Base-by-base conservation (phyloP, 2,113 vertebrate species). In the Motacilla alba region DNA sequence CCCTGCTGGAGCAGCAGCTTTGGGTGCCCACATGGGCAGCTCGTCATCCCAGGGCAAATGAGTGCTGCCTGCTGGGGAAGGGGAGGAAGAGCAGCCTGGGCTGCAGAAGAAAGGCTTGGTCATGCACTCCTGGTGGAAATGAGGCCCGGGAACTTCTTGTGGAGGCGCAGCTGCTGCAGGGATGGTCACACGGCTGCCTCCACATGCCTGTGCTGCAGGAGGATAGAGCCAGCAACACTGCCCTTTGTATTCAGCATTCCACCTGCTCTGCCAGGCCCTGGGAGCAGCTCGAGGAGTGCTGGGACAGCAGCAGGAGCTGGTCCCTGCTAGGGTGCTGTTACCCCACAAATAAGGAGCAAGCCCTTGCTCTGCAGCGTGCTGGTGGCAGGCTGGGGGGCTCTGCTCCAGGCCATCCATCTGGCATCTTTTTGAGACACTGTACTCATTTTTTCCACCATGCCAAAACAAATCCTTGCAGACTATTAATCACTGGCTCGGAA, bases 401-500 rank as follows among this genome's bases (percentile, higher is more conserved):
- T 37, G 67, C 78, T 91, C 83, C 8, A 12, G 53, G 21, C 67
- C 37, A 33, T 73, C 95, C 94, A 94, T 97, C 93, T 97, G 94
- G 85, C 58, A 87, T 63, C 79, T 95, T 64, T 80, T 77, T 83
- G 93, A 95, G 67, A 87, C 68, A 17, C 78, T 6, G 6, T 11
- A 33, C 63, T 97, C 23, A 7, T 21, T 74, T 90, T 96, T 94
- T 84, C 10, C 7, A 16, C 63, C 53, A 59, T 64, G 78, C 89
- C 81, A 97, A 94, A 91, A 83, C 56, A 97, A 97, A 85, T 74
- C 81, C 88, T 93, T 87, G 89, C 91, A 94, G 93, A 63, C 85
- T 74, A 94, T 95, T 96, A 96, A 93, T 95, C 95, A 95, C 46
- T 47, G 90, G 67, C 66, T 95, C 92, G 81, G 74, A 96, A 76